Evolutionary conservation across 2,113 vertebrate genomes (phyloP).

Genomic region (Hippocampus comes): DNA sequence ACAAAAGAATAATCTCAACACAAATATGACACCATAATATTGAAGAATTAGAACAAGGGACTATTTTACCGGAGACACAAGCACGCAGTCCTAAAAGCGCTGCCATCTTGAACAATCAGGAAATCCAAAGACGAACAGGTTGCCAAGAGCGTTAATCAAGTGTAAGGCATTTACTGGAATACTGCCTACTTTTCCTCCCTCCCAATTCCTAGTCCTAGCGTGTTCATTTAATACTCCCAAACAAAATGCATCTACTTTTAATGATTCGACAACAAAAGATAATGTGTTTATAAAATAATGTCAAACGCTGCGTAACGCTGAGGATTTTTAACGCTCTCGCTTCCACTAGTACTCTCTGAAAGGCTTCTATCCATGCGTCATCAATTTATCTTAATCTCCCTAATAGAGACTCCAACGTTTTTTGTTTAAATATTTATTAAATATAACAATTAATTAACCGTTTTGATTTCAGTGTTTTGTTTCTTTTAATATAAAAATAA

Average conservation of each 20-base stretch:
- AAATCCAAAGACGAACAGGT: constrained; percentile 21
- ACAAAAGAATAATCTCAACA: fast-evolving
- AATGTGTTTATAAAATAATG: not conserved
- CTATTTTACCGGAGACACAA: constrained; percentile 68
- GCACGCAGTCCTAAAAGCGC: constrained; percentile 71
- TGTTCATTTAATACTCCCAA: not conserved
- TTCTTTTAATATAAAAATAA: not conserved
- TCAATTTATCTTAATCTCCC: constrained; percentile 30
- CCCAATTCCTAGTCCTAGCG: too few species aligned
- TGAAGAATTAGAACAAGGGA: constrained; percentile 1
- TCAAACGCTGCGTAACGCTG: not conserved
- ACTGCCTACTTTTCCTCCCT: not conserved
- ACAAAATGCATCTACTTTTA: not conserved
- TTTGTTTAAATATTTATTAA: not conserved
- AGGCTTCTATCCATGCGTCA: not conserved
- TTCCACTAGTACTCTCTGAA: constrained; percentile 41
- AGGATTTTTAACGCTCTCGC: not conserved
- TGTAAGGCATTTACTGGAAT: not conserved
- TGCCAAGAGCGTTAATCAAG: constrained; percentile 14
- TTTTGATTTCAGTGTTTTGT: not conserved
- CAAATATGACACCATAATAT: fast-evolving
- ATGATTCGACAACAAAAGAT: not conserved
- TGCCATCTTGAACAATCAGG: constrained; percentile 68
- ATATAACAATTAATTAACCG: not conserved
- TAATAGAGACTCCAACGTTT: not conserved